phyloP scores from a whole-genome alignment of 2,113 vertebrate species.

The Corythornis vintsioides region DNA sequence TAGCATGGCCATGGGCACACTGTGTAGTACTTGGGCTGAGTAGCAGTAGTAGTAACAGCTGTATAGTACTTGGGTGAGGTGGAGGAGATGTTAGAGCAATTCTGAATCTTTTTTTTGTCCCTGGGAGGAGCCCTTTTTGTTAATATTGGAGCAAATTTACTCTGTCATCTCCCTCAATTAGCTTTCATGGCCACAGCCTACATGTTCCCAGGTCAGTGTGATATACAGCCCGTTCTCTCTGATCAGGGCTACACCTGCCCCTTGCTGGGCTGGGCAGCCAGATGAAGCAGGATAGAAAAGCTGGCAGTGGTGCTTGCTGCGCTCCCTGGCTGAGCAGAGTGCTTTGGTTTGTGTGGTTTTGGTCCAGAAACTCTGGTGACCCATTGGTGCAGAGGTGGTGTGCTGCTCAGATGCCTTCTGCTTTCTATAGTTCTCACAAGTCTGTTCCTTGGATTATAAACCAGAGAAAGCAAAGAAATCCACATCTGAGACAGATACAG shows the following conservation, averaged over 20 bases:
- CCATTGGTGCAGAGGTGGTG: neutral
- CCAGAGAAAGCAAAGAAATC: neutral
- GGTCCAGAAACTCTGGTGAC: neutral
- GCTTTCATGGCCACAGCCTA: neutral
- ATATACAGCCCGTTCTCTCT: neutral
- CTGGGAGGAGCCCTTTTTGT: neutral
- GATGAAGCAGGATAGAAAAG: neutral
- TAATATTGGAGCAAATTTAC: neutral
- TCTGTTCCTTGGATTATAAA: neutral
- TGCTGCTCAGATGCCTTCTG: neutral
- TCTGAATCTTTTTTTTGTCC: neutral
- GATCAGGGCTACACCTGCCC: neutral
- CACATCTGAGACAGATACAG: neutral
- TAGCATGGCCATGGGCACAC: accelerated
- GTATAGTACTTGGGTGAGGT: neutral
- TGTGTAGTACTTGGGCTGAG: neutral
- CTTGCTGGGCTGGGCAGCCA: accelerated
- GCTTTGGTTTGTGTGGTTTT: neutral
- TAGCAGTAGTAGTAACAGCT: no score
- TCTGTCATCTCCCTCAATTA: neutral
- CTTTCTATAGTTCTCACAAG: neutral
- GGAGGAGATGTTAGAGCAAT: neutral
- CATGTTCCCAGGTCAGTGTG: accelerated
- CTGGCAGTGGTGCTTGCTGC: neutral
- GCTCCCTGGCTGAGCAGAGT: neutral